Evolutionary conservation across 2,888 invertebrate species (phyloP).

Genomic region (Schizotus pectinicornis): DNA sequence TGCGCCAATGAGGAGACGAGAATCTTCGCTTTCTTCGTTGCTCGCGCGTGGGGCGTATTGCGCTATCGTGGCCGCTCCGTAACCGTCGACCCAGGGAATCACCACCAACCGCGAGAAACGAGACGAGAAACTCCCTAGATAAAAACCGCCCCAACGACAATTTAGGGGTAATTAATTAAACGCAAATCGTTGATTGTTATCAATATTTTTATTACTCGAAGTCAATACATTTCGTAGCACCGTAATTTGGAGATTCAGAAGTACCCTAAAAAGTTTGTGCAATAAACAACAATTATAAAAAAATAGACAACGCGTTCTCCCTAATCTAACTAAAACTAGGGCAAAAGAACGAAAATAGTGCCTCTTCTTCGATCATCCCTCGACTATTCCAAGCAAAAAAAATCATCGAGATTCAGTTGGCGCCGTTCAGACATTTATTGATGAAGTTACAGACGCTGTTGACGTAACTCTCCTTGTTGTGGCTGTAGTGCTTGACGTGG

Average conservation of each 20-base stretch:
- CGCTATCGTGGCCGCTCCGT: too few species aligned
- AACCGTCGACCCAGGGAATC: too few species aligned
- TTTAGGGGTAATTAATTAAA: too few species aligned
- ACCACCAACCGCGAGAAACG: too few species aligned
- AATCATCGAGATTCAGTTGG: slow-evolving; percentile 42
- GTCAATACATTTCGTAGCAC: too few species aligned
- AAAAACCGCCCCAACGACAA: too few species aligned
- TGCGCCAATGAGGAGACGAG: too few species aligned
- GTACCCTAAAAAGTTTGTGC: not conserved
- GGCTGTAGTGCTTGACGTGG: slow-evolving; percentile 75
- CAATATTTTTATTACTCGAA: too few species aligned
- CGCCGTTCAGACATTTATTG: slow-evolving; percentile 62
- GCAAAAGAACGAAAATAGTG: not conserved
- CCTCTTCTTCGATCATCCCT: not conserved
- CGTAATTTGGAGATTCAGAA: slow-evolving; percentile 4
- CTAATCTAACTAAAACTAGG: not conserved
- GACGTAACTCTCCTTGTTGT: slow-evolving; percentile 68
- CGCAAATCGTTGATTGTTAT: too few species aligned
- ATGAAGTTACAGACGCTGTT: slow-evolving; percentile 67
- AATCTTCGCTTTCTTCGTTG: too few species aligned
- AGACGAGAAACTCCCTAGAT: too few species aligned
- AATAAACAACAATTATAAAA: slow-evolving; percentile 1
- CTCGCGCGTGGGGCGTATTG: too few species aligned
- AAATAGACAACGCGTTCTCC: not conserved
- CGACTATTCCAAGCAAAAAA: slow-evolving; percentile 22